Evolutionary conservation across 1,140 invertebrate genomes (phyloP), one percentile per base, ranked within the genome.

Genomic region (Thalassaphorura encarpata): DNA sequence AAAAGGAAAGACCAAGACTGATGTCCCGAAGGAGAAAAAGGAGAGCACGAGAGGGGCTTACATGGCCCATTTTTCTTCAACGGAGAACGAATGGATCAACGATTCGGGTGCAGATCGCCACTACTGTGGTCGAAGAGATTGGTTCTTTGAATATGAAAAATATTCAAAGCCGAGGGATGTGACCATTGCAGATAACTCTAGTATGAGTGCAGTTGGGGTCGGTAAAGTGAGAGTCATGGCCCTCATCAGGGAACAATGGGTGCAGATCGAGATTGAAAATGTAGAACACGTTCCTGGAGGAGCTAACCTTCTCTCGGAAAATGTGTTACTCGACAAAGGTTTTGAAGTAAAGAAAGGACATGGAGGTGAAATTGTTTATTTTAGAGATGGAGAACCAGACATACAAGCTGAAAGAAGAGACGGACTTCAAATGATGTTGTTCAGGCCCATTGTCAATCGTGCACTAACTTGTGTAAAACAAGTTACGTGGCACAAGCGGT

Each of bases 141-240:
- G 56, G 56, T 58, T 52, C 43, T 13, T 19, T 23, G 29, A 49
- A 13, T 62, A 54, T 29, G 52, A 39, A 55, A 26, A 43, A 28
- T 60, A 52, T 31, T n/a, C 39, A 28, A n/a, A 5, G 5, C 31
- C 49, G 19, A 2, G 19, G 18, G 8, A 15, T 23, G 54, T 56
- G 1, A n/a, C 1, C 16, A 28, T 60, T 2, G 58, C 58, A 0
- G 41, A 52, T 18, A 50, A 50, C 18, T 39, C 47, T 0, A 3
- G 4, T 0, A 43, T 40, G 24, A 2, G n/a, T 3, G 26, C 39
- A 0, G 21, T 29, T 1, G 59, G 59, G 27, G 0, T 0, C 11
- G 59, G 59, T 3, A 61, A 19, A 24, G 51, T 61, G 1, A 47
- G 42, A 24, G 41, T 61, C 0, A 48, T 52, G 16, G 59, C 54